Evolutionary conservation across 23 tunicate species (phyloP).

Genomic region (Styela plicata): DNA sequence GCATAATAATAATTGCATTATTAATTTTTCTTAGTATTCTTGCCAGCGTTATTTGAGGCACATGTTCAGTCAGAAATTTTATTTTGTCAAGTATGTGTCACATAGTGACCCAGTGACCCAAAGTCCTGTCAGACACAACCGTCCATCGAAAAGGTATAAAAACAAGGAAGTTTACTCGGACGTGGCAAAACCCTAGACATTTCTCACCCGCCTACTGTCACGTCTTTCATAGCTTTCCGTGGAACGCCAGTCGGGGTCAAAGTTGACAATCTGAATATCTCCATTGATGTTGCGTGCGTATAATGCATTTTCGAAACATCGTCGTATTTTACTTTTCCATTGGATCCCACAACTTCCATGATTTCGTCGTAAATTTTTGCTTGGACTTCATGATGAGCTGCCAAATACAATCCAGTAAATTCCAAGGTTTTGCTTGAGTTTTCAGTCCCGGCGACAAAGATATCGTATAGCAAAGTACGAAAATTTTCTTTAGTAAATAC

Average conservation of each 20-base stretch:
- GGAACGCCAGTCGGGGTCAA: not conserved
- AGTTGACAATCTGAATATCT: not conserved
- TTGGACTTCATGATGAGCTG: slow-evolving; percentile 4
- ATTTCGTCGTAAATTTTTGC: slow-evolving; percentile 1
- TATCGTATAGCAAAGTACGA: not conserved
- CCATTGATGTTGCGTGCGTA: not conserved
- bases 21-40: too few species aligned
- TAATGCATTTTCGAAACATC: slow-evolving; percentile 3
- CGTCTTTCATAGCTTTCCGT: not conserved
- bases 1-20: not conserved
- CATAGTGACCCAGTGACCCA: too few species aligned
- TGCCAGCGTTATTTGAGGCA: too few species aligned
- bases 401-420: not conserved
- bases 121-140: too few species aligned
- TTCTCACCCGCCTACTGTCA: not conserved
- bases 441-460: slow-evolving; percentile 2
- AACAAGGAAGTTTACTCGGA: too few species aligned
- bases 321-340: not conserved
- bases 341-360: not conserved
- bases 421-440: not conserved
- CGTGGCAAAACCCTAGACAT: not conserved
- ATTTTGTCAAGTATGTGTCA: too few species aligned
- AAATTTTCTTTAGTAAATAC: not conserved
- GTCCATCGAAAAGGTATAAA: too few species aligned
- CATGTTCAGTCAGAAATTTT: too few species aligned